phyloP scores from a whole-genome alignment of 2,113 vertebrate genomes.

The Leucopsar rothschildi region DNA sequence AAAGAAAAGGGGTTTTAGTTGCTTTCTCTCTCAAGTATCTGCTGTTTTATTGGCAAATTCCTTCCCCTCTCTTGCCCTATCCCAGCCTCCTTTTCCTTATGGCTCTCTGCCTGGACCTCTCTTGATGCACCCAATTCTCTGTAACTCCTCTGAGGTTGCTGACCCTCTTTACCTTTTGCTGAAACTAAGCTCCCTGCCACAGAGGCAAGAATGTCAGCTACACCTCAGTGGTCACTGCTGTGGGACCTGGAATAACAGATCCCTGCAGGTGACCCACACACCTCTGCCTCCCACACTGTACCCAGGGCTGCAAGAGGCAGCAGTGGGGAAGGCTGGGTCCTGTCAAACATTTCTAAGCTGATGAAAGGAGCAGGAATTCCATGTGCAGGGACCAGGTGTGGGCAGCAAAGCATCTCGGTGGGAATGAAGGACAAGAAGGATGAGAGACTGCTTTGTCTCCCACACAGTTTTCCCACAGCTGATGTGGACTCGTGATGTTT shows the following conservation, averaged over 20 bases:
- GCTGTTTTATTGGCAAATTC: not conserved
- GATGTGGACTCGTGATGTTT: not conserved
- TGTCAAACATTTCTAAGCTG: not conserved
- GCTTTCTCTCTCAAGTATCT: not conserved
- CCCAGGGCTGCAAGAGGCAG: not conserved
- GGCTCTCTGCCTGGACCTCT: not conserved
- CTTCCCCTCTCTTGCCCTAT: not conserved
- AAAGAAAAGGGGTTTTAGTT: not conserved
- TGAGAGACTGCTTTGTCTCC: not conserved
- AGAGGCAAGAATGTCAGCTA: not conserved
- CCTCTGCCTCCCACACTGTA: not conserved
- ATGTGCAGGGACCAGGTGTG: not conserved
- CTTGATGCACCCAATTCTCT: not conserved
- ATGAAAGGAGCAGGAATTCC: not conserved
- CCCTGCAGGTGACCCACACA: fast-evolving
- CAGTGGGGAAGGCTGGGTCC: not conserved
- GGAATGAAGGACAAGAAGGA: not conserved
- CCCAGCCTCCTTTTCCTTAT: not conserved
- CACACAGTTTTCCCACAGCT: not conserved
- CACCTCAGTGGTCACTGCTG: fast-evolving
- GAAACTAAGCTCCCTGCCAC: not conserved
- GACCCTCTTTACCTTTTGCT: not conserved
- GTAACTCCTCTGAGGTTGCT: not conserved
- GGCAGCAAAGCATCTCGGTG: not conserved
- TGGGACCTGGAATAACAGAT: not conserved